These are phyloP conservation scores for Myathropa florea DNA, from an alignment of 2,888 invertebrate species.

Conservation along the genomic window DNA sequence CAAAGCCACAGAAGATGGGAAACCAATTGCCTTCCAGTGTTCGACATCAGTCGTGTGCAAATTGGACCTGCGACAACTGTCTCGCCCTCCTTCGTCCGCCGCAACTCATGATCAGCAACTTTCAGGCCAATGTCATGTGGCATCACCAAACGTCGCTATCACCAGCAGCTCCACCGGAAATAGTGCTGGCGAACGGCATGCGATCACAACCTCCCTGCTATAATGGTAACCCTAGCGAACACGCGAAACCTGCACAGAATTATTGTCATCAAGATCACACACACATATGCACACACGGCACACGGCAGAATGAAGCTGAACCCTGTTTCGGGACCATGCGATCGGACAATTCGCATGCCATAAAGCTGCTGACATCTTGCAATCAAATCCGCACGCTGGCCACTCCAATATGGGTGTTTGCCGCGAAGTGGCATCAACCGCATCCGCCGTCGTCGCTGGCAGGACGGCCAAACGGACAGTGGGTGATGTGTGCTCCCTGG, in stretches of 20 bases:
- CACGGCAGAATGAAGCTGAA: conserved; percentile 10
- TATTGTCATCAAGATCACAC: conserved; percentile 67
- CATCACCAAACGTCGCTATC: conserved; percentile 33
- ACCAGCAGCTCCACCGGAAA: conserved; percentile 45
- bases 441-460: neutral
- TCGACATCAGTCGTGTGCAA: conserved; percentile 11
- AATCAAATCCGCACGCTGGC: conserved; percentile 61
- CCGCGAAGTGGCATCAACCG: conserved; percentile 49
- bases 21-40: conserved; percentile 20
- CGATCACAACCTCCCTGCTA: conserved; percentile 42
- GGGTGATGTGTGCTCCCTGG: conserved; percentile 63
- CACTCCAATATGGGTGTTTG: conserved; percentile 36
- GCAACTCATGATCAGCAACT: neutral
- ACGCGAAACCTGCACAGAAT: conserved; percentile 69
- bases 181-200: conserved; percentile 59
- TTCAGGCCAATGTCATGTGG: conserved; percentile 36
- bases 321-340: conserved; percentile 52
- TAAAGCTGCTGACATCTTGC: conserved; percentile 70
- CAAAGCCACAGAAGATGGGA: neutral
- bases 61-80: conserved; percentile 19
- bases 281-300: neutral
- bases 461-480: conserved; percentile 4
- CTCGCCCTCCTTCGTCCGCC: neutral
- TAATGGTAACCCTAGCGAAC: conserved; percentile 23
- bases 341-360: conserved; percentile 70